phyloP scores from a whole-genome alignment of 2,888 invertebrate species.

The Tineola bisselliella region DNA sequence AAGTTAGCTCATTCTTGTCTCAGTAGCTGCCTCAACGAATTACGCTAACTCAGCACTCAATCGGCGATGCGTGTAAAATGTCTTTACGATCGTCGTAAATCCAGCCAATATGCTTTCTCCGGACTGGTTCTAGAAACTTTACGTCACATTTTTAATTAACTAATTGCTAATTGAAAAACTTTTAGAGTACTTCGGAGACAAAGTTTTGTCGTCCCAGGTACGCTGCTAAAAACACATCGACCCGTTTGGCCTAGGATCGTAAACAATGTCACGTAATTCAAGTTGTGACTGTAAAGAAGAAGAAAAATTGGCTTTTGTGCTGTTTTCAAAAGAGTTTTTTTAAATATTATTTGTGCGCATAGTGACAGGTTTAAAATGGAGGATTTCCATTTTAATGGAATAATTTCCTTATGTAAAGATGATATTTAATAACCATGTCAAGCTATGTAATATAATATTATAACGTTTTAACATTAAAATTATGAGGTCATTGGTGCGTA shows the following conservation, averaged over 20 bases:
- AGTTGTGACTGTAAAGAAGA: neutral
- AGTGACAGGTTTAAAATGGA: neutral
- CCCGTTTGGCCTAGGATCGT: slow-evolving; percentile 18
- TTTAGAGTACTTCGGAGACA: slow-evolving; percentile 25
- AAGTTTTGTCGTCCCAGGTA: slow-evolving; percentile 32
- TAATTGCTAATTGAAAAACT: slow-evolving; percentile 58
- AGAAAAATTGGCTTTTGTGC: slow-evolving; percentile 10
- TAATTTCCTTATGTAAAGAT: neutral
- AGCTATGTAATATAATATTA: neutral
- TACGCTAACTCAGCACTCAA: slow-evolving; percentile 49
- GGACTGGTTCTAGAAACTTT: slow-evolving; percentile 16
- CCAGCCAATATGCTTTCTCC: slow-evolving; percentile 28
- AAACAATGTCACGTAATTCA: slow-evolving; percentile 13
- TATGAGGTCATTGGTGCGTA: neutral
- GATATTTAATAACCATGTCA: neutral
- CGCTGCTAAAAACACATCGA: slow-evolving; percentile 30
- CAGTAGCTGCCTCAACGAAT: slow-evolving; percentile 47
- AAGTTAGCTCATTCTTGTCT: slow-evolving; percentile 58
- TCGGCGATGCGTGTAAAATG: slow-evolving; percentile 60
- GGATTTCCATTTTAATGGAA: slow-evolving; percentile 6
- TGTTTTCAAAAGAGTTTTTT: neutral
- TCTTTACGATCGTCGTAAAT: slow-evolving; percentile 48
- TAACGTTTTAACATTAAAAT: neutral
- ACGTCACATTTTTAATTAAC: slow-evolving; percentile 45
- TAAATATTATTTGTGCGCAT: neutral